Evolutionary conservation across 2,797 vertebrate genomes (phyloP).

Genomic region (Aeoliscus strigatus): DNA sequence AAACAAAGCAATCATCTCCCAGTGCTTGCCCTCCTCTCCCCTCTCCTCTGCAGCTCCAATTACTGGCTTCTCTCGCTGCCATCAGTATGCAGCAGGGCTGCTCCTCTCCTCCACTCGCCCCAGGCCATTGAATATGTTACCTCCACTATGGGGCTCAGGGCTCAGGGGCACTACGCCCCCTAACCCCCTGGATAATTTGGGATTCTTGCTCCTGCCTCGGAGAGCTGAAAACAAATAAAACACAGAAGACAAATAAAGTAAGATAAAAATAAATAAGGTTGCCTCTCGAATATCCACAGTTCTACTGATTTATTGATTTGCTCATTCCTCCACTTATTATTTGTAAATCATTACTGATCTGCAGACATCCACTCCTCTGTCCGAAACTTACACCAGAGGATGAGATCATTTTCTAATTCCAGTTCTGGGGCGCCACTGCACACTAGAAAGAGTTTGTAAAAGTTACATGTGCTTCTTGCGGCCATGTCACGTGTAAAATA

Average conservation of each 20-base stretch:
- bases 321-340: conserved; percentile 75
- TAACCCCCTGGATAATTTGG: conserved; percentile 87
- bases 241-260: conserved; percentile 66
- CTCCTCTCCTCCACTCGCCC: conserved; percentile 81
- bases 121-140: conserved; percentile 96
- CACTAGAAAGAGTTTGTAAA: conserved; percentile 20
- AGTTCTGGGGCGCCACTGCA: too few relatives aligned
- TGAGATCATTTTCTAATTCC: too few relatives aligned
- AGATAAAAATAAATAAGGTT: conserved; percentile 48
- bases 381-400: conserved; percentile 19
- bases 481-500: too few relatives aligned
- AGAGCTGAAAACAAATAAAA: conserved; percentile 81
- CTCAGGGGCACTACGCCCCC: conserved; percentile 77
- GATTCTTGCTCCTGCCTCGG: conserved; percentile 82
- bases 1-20: conserved; percentile 83
- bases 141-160: conserved; percentile 76
- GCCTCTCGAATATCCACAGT: conserved; percentile 67
- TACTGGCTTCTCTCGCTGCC: conserved; percentile 78
- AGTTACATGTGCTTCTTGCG: neutral
- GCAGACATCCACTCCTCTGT: conserved; percentile 52
- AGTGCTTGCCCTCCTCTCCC: conserved; percentile 76
- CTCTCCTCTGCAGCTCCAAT: conserved; percentile 82
- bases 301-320: conserved; percentile 80
- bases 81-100: conserved; percentile 87
- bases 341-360: conserved; percentile 75